Evolutionary conservation across 92 coral and sea anemone species (phyloP), one percentile per base, ranked within the genome.

Genomic region (Porites rus): DNA sequence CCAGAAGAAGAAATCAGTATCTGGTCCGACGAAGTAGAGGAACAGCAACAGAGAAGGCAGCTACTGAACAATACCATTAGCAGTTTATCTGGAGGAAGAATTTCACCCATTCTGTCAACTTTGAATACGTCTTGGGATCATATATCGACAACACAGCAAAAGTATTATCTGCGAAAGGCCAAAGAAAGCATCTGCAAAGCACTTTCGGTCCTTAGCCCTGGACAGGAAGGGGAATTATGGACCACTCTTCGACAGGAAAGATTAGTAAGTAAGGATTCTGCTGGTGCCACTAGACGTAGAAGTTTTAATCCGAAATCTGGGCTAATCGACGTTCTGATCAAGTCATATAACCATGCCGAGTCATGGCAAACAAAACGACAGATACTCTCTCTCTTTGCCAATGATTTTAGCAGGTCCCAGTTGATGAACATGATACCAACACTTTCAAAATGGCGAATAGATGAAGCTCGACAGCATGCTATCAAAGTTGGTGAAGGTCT

Each of bases 381-480:
- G 77, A 86, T 90, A 21, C 63, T 86, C 4, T 90, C 93, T 7
- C 86, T 90, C 28, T 90, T 86, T 86, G 93, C 91, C n/a, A 90
- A 85, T 65, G 93, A 90, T 77, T 90, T 90, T 77, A 90, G 84
- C 13, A 67, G 85, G 63, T 20, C 78, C 19, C 91, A 86, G 78
- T 77, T 90, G 73, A 87, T 75, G 77, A 81, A 21, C 56, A 61
- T 85, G 71, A 65, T 90, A 46, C 93, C 90, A 64, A 77, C 83
- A 4, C 76, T 90, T 14, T 69, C 90, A 28, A 90, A 90, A 80
- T 90, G 93, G 93, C 31, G 64, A 65, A 90, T 90, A 68, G 93
- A 86, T 72, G 88, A 86, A 67, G 91, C 91, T 18, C 72, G 93
- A 61, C 76, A 90, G 51, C 90, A 90, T 74, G 91, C 88, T 11